These are phyloP conservation scores for Aplocera efformata DNA, from an alignment of 2,888 invertebrate species.

Conservation along the genomic window DNA sequence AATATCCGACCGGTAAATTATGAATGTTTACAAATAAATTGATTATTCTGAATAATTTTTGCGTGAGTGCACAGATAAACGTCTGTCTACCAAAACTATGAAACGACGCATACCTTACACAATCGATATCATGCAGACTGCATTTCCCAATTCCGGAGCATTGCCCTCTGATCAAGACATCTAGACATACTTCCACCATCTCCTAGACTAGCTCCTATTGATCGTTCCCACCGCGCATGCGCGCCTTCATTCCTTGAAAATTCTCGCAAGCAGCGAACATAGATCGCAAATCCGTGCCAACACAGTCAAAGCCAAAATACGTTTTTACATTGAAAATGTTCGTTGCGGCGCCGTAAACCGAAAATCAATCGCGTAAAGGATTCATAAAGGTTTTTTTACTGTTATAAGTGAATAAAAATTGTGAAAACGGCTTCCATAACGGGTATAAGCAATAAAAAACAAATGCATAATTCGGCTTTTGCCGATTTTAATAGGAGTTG, in stretches of 20 bases:
- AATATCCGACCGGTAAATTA: too few species aligned
- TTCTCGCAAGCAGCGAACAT: constrained; percentile 3
- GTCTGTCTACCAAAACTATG: too few species aligned
- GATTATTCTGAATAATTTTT: too few species aligned
- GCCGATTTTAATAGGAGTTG: constrained; percentile 49
- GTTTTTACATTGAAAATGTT: constrained; percentile 6
- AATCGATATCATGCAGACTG: too few species aligned
- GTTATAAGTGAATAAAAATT: constrained; percentile 39
- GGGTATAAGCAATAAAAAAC: constrained; percentile 45
- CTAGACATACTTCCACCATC: too few species aligned
- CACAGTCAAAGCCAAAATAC: constrained; percentile 1
- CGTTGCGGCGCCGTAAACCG: constrained; percentile 17
- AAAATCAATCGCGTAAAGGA: not conserved
- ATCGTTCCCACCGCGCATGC: constrained; percentile 18
- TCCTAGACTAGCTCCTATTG: constrained; percentile 18
- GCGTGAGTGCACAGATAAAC: too few species aligned
- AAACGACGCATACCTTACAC: too few species aligned
- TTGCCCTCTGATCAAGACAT: too few species aligned
- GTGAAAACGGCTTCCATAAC: constrained; percentile 58
- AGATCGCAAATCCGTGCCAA: constrained; percentile 15
- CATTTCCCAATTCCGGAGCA: too few species aligned
- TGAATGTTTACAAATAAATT: too few species aligned
- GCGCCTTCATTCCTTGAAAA: not conserved
- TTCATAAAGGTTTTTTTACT: constrained; percentile 24
- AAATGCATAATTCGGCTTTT: constrained; percentile 63